Percentiles rank a stretch among this genome's conserved stretches.
These are phyloP conservation scores for Leptogaster cylindrica DNA, from an alignment of 2,888 invertebrate genomes.

Conservation along the genomic window DNA sequence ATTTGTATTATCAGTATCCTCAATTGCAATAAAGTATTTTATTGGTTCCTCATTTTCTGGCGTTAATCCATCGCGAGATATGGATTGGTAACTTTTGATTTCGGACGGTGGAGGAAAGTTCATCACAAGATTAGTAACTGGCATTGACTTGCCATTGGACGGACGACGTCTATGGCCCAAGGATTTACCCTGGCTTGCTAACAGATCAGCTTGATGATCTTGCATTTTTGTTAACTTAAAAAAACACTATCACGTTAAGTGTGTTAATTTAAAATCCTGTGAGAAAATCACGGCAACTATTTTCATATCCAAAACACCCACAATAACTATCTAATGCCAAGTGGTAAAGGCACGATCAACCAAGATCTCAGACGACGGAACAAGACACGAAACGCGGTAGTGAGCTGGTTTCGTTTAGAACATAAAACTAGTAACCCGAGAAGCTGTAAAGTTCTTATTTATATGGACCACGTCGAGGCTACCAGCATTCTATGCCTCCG, in stretches of 20 bases:
- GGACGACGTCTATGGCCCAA: conserved; percentile 57
- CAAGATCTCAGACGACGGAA: conserved; percentile 8
- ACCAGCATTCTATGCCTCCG: conserved; percentile 52
- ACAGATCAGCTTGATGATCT: conserved; percentile 50
- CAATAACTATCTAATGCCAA: not conserved
- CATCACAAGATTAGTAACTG: conserved; percentile 57
- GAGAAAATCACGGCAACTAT: not conserved
- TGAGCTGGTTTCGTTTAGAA: conserved; percentile 53
- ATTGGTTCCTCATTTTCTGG: conserved; percentile 55
- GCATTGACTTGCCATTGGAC: conserved; percentile 59
- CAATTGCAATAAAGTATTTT: conserved; percentile 51
- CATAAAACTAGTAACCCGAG: conserved; percentile 56
- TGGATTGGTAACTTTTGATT: conserved; percentile 47
- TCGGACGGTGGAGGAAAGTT: conserved; percentile 52
- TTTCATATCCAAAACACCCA: conserved; percentile 15
- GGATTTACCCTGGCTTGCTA: conserved; percentile 42
- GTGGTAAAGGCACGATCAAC: not conserved
- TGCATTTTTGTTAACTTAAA: too few species aligned
- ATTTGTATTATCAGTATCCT: conserved; percentile 19
- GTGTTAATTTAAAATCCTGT: not conserved
- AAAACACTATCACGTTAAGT: not conserved
- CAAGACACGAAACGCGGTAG: conserved; percentile 16
- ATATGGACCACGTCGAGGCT: conserved; percentile 61
- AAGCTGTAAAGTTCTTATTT: conserved; percentile 58
- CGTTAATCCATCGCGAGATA: conserved; percentile 49